Percentiles rank a stretch among this genome's conserved stretches.
Conservation (phyloP, 2,113 vertebrate genomes). For the Passerina amoena region DNA sequence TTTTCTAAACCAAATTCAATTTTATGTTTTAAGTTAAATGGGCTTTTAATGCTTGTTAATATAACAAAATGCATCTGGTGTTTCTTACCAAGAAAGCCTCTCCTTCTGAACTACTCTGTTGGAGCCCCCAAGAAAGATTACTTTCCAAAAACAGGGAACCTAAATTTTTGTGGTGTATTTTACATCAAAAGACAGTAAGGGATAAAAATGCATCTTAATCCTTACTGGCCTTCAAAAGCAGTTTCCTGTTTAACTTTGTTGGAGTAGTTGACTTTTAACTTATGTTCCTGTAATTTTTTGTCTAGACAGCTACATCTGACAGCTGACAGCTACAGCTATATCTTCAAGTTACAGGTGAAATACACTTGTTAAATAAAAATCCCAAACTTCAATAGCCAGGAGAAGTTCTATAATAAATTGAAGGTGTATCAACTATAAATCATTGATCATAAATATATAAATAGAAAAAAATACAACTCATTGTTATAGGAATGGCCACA, state of each 20-base stretch:
- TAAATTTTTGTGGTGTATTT: neutral
- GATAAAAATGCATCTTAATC: neutral
- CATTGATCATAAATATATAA: neutral
- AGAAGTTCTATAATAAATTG: neutral
- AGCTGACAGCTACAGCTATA: no score
- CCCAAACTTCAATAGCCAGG: neutral
- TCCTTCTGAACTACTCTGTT: neutral
- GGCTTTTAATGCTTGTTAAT: neutral
- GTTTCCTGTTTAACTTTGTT: neutral
- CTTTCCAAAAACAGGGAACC: neutral
- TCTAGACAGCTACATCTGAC: neutral
- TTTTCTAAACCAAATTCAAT: neutral
- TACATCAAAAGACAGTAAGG: neutral
- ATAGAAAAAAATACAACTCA: neutral
- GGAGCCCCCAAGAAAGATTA: neutral
- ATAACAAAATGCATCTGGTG: neutral
- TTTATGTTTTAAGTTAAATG: neutral
- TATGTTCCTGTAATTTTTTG: neutral
- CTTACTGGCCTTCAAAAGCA: neutral
- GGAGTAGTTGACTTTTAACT: neutral
- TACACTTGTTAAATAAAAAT: neutral
- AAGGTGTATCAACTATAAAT: neutral
- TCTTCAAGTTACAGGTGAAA: neutral
- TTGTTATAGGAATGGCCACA: neutral
- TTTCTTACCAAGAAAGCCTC: neutral